Evolutionary conservation across 2,888 invertebrate genomes (phyloP).

Genomic region (Brachyptera risi): DNA sequence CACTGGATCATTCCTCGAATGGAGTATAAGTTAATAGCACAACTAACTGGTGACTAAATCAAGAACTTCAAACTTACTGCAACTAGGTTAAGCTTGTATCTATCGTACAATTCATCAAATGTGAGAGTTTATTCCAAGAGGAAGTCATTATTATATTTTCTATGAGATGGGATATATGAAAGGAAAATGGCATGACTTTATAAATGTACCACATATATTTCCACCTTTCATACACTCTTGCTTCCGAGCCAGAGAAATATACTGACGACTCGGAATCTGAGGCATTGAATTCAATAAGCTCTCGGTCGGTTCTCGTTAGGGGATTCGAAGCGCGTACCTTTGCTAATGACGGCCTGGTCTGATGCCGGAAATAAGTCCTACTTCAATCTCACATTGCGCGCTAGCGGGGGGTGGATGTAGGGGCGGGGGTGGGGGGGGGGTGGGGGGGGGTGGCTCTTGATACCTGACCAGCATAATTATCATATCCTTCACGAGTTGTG

Average conservation of each 20-base stretch:
- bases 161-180: too few species aligned
- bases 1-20: too few species aligned
- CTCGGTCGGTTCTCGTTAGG: slow-evolving; percentile 1
- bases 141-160: too few species aligned
- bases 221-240: too few species aligned
- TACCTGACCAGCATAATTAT: slow-evolving; percentile 4
- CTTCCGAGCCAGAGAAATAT: background rate
- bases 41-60: too few species aligned
- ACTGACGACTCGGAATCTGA: background rate
- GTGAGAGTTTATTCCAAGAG: too few species aligned
- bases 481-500: background rate
- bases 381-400: slow-evolving; percentile 7
- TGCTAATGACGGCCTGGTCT: slow-evolving; percentile 25
- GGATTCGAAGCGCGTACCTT: slow-evolving; percentile 25
- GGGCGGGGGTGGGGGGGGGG: background rate
- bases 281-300: slow-evolving; percentile 27
- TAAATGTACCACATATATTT: too few species aligned
- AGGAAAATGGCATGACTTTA: too few species aligned
- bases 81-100: too few species aligned
- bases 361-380: slow-evolving; percentile 26
- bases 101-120: too few species aligned
- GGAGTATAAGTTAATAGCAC: too few species aligned
- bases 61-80: too few species aligned
- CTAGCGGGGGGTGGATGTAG: background rate
- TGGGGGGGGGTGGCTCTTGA: background rate